Conservation (phyloP, 1,140 invertebrate genomes). For the Trichoplusia ni region DNA sequence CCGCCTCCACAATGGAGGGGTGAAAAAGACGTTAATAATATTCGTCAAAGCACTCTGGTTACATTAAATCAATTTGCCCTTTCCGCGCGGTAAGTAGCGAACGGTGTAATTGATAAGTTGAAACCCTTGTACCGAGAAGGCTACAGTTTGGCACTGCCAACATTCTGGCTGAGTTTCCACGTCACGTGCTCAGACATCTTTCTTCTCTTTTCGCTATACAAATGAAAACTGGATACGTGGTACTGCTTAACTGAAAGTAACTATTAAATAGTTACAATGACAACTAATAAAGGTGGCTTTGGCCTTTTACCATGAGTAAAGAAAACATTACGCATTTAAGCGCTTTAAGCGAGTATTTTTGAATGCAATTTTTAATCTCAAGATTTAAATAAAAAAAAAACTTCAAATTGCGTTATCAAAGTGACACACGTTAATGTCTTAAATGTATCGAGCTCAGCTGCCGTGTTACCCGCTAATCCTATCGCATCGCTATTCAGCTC, state of each 20-base stretch:
- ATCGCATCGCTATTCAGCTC: too few relatives aligned
- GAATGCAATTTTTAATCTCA: too few relatives aligned
- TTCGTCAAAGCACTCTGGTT: conserved; percentile 81
- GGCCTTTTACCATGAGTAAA: too few relatives aligned
- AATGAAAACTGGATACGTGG: conserved; percentile 31
- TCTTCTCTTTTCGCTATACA: conserved; percentile 52
- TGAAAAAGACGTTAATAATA: conserved; percentile 81
- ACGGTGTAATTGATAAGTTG: conserved; percentile 82
- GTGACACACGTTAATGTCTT: too few relatives aligned
- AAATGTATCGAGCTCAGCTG: too few relatives aligned
- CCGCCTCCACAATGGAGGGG: conserved; percentile 55
- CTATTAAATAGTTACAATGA: background rate
- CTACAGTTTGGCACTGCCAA: conserved; percentile 71
- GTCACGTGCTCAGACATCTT: conserved; percentile 48
- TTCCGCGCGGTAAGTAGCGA: conserved; percentile 80
- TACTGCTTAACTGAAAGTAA: conserved; percentile 6
- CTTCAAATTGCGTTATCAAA: too few relatives aligned
- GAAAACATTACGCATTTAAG: too few relatives aligned
- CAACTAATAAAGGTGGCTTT: too few relatives aligned
- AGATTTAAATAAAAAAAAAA: too few relatives aligned
- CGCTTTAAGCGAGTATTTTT: too few relatives aligned
- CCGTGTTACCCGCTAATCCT: too few relatives aligned
- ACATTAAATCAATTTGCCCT: conserved; percentile 82
- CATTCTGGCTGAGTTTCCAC: conserved; percentile 52
- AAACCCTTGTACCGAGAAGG: conserved; percentile 78